Evolutionary conservation across 2,797 vertebrate genomes (phyloP).

Genomic region (Mus minutoides): DNA sequence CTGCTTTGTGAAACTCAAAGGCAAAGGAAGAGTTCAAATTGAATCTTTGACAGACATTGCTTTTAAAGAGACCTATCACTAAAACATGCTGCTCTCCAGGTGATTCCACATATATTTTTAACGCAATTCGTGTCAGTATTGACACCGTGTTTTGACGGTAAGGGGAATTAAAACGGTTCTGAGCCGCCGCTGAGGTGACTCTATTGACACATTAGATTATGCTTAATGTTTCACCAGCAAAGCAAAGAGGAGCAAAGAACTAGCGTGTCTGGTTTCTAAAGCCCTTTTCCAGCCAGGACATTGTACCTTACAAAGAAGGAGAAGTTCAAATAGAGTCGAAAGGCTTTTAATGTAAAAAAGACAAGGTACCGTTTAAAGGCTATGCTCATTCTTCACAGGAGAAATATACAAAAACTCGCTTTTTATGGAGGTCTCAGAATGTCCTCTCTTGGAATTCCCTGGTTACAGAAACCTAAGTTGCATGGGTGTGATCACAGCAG

Average conservation of each 20-base stretch:
- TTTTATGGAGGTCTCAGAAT: background rate
- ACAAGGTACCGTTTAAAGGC: slow-evolving; percentile 51
- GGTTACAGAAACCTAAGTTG: background rate
- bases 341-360: slow-evolving; percentile 37
- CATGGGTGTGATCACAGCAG: background rate
- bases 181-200: slow-evolving; percentile 67
- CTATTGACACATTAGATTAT: slow-evolving; percentile 77
- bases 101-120: slow-evolving; percentile 82
- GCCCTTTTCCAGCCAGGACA: background rate
- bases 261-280: slow-evolving; percentile 41
- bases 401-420: slow-evolving; percentile 17
- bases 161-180: slow-evolving; percentile 71
- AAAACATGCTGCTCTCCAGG: slow-evolving; percentile 73
- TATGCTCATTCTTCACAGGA: slow-evolving; percentile 48
- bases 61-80: slow-evolving; percentile 75
- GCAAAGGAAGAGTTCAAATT: slow-evolving; percentile 73
- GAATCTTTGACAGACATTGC: slow-evolving; percentile 77
- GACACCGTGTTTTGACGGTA: slow-evolving; percentile 82
- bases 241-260: slow-evolving; percentile 58
- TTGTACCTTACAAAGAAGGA: slow-evolving; percentile 26
- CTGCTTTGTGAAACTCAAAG: slow-evolving; percentile 79
- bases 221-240: slow-evolving; percentile 78
- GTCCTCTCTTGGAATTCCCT: background rate
- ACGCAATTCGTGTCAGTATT: slow-evolving; percentile 78
- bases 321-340: slow-evolving; percentile 42